Evolutionary conservation across 2,797 vertebrate genomes (phyloP), one percentile per base, ranked within the genome.

Genomic region (Sparus aurata): DNA sequence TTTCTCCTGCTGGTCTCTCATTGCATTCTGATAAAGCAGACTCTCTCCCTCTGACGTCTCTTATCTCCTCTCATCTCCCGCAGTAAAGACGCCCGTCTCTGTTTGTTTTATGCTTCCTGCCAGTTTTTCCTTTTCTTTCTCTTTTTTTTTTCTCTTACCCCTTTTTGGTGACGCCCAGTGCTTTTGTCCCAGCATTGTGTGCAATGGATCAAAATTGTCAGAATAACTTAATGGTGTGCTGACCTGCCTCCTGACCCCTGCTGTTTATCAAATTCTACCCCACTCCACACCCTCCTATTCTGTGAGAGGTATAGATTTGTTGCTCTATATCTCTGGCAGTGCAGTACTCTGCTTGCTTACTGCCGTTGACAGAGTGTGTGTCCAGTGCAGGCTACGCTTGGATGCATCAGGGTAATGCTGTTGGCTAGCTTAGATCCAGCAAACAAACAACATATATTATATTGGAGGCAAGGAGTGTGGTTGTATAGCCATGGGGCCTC

Each of bases 231-330:
- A 88, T 83, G 82, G 60, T 69, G 77, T 30, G 50, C 76, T 84
- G 84, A 88, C 88, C 85, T 45, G 73, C 77, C 50, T 75, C 57
- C 73, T 52, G 77, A 90, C 88, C 85, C 80, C 52, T 3, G 13
- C 69, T 79, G 80, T 90, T 93, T 89, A 92, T 90, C 88, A 90
- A 80, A 83, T 80, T 58, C 76, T 55, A 69, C 72, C 43, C 38
- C 72, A 27, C n/a, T 54, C 43, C 66, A 2, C 82, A 69, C 60
- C 34, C 63, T 67, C 69, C 63, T 54, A 38, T 86, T 86, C 58
- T 79, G 75, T 83, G 72, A 79, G 74, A 65, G 80, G 75, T 89
- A 89, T 87, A 79, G 91, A 90, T 94, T 86, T 92, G 90, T 91
- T 80, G 87, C 82, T 77, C 81, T 64, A 60, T 84, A 90, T 90